A percentile compares a stretch with the other conserved stretches of the same genome.
Evolutionary conservation across 2,113 vertebrate species (phyloP).

Genomic region (Ia io): DNA sequence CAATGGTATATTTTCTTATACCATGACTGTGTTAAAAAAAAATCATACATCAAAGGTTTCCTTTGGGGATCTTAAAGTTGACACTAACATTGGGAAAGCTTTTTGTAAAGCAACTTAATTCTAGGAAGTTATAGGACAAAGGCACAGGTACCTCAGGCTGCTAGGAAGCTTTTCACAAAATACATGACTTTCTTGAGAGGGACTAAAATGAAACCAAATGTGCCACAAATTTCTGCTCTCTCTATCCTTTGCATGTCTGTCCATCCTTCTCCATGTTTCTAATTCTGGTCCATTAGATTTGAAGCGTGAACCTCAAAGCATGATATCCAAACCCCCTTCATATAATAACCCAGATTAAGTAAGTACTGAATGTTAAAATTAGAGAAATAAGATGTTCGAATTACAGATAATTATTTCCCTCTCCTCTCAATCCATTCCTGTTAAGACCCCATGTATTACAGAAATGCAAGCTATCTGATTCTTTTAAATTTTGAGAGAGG

Average conservation of each 20-base stretch:
- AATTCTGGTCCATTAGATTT: conserved; percentile 2
- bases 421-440: neutral
- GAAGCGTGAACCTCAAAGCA: neutral
- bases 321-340: neutral
- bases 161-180: conserved; percentile 2
- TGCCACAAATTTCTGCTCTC: neutral
- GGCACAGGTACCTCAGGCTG: neutral
- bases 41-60: neutral
- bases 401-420: neutral
- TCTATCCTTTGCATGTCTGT: neutral
- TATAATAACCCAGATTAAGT: neutral
- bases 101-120: conserved; percentile 5
- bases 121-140: neutral
- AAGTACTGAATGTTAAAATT: neutral
- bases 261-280: neutral
- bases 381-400: neutral
- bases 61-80: neutral
- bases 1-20: neutral
- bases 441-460: neutral
- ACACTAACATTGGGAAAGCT: neutral
- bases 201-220: neutral
- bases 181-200: neutral
- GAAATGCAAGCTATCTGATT: neutral
- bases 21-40: neutral
- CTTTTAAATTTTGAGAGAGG: conserved; percentile 12